Conservation (phyloP, 2,113 vertebrate species). For the Tinamus guttatus region DNA sequence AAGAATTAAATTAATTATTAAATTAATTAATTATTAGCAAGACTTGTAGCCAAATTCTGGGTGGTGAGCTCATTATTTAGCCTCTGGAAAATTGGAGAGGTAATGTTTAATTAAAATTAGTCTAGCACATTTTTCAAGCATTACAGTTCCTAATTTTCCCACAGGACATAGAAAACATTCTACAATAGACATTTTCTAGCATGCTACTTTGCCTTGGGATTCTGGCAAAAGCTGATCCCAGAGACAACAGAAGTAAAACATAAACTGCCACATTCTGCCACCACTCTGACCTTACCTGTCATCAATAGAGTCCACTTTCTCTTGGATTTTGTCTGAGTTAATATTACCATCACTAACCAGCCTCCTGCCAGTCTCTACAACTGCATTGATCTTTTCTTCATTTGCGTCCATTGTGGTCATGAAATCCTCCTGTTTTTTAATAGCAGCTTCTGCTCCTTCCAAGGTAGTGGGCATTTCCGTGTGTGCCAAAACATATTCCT, state of each 20-base stretch:
- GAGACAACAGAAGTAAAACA: not conserved
- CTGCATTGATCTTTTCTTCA: constrained; percentile 95
- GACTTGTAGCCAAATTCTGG: not conserved
- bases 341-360: constrained; percentile 95
- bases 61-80: not conserved
- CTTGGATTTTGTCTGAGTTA: constrained; percentile 94
- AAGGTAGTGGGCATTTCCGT: constrained; percentile 97
- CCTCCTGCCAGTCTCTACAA: constrained; percentile 92
- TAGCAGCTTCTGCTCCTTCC: constrained; percentile 95
- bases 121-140: not conserved
- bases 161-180: not conserved
- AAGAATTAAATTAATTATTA: not conserved
- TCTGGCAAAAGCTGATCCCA: not conserved
- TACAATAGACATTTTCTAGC: not conserved
- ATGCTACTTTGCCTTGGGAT: not conserved
- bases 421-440: constrained; percentile 98
- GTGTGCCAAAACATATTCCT: constrained; percentile 97
- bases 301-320: constrained; percentile 96
- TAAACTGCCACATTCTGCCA: not conserved
- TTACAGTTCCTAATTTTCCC: not conserved
- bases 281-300: constrained; percentile 81
- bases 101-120: not conserved
- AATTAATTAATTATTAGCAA: not conserved
- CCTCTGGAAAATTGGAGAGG: not conserved
- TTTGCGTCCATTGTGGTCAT: constrained; percentile 99